A percentile compares a stretch with the other conserved stretches of the same genome.
Conservation (phyloP, 2,888 invertebrate genomes). For the Diplolepis rosae region DNA sequence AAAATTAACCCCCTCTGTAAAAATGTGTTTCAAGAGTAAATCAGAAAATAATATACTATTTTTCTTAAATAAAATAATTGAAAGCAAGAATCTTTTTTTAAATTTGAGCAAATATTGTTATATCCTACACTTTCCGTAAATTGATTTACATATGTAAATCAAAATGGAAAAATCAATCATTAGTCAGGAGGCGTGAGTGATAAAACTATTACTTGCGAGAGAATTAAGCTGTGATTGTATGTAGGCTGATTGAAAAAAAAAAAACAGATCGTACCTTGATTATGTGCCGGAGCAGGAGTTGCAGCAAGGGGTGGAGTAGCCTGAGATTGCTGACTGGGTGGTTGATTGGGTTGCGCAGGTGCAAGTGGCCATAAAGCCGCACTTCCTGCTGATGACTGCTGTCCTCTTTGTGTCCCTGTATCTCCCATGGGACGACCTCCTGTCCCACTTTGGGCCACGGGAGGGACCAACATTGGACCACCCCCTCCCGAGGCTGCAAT, state of each 20-base stretch:
- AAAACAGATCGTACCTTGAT: constrained; percentile 58
- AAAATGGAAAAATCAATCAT: too few relatives aligned
- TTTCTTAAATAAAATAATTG: too few relatives aligned
- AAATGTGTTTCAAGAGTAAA: too few relatives aligned
- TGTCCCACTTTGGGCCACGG: constrained; percentile 69
- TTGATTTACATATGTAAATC: too few relatives aligned
- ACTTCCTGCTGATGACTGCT: constrained; percentile 64
- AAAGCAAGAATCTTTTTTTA: too few relatives aligned
- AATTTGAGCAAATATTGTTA: too few relatives aligned
- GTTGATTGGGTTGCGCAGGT: constrained; percentile 71
- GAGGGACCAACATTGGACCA: constrained; percentile 73
- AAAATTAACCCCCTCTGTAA: too few relatives aligned
- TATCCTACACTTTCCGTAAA: too few relatives aligned
- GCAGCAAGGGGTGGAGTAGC: constrained; percentile 68
- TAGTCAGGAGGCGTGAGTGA: not conserved
- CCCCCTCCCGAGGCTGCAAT: constrained; percentile 71
- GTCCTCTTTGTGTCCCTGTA: constrained; percentile 72
- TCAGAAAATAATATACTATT: too few relatives aligned
- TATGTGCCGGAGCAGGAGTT: constrained; percentile 69
- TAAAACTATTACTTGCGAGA: not conserved
- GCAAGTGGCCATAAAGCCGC: constrained; percentile 74
- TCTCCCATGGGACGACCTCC: constrained; percentile 68
- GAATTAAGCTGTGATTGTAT: not conserved
- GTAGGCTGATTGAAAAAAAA: not conserved
- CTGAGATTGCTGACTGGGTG: constrained; percentile 65